Conservation (phyloP, 1,140 invertebrate species). For the Dinoponera quadriceps region DNA sequence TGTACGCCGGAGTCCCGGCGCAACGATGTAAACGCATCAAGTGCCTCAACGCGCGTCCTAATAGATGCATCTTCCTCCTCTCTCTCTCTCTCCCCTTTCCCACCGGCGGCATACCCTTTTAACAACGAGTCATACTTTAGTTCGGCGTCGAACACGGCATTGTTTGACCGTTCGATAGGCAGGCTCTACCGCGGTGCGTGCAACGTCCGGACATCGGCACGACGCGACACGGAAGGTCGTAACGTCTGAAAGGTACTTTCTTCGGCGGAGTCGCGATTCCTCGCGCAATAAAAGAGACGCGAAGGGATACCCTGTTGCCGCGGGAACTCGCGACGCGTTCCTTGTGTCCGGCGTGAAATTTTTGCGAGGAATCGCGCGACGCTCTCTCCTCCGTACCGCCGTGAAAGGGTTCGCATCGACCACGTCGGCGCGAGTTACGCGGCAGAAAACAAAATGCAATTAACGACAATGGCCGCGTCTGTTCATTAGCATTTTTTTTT, state of each 20-base stretch:
- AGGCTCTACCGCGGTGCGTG: conserved; percentile 20
- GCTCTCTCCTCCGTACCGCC: conserved; percentile 14
- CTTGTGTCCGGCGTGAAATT: conserved; percentile 25
- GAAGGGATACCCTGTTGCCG: neutral
- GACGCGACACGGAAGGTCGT: conserved; percentile 3
- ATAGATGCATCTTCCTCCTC: conserved; percentile 73
- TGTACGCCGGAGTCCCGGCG: conserved; percentile 30
- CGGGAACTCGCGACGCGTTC: neutral
- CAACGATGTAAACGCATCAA: conserved; percentile 71
- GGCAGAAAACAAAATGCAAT: conserved; percentile 62
- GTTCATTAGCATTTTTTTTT: conserved; percentile 81
- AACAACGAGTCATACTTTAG: conserved; percentile 62
- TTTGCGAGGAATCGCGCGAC: conserved; percentile 36
- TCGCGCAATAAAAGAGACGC: neutral
- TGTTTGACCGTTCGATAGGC: conserved; percentile 65
- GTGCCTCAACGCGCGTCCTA: conserved; percentile 61
- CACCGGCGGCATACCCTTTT: neutral
- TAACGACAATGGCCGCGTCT: conserved; percentile 68
- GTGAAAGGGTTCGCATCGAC: conserved; percentile 42
- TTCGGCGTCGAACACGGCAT: conserved; percentile 63
- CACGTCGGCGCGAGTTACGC: conserved; percentile 58
- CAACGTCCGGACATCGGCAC: conserved; percentile 26
- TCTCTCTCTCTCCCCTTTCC: neutral
- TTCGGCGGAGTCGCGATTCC: neutral
- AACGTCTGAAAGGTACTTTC: conserved; percentile 25